phyloP scores from a whole-genome alignment of 2,113 vertebrate genomes.

The Scytalopus superciliaris region DNA sequence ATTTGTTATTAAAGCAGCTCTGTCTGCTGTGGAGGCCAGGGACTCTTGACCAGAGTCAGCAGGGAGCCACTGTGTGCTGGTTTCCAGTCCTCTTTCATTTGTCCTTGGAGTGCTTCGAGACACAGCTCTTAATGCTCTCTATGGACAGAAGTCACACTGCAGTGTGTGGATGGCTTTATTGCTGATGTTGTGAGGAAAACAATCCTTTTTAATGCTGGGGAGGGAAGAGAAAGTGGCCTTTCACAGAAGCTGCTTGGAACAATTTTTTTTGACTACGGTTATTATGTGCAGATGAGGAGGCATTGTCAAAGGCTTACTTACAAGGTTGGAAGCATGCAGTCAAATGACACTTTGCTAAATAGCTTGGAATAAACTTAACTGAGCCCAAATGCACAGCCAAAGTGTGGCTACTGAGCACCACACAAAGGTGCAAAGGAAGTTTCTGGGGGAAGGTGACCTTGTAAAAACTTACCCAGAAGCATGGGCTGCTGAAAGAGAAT shows the following conservation, averaged over 20 bases:
- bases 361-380: neutral
- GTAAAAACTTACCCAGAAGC: neutral
- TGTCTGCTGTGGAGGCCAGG: neutral
- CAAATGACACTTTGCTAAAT: neutral
- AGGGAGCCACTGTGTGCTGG: accelerated
- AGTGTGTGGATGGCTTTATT: neutral
- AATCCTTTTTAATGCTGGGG: neutral
- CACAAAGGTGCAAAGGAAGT: neutral
- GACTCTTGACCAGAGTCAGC: neutral
- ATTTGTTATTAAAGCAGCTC: neutral
- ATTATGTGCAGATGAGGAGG: neutral
- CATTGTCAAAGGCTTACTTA: neutral
- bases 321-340: neutral
- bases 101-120: neutral
- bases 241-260: neutral
- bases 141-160: neutral
- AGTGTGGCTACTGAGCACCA: neutral
- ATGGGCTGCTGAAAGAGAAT: neutral
- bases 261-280: neutral
- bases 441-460: neutral
- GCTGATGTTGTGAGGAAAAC: neutral
- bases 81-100: neutral
- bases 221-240: neutral
- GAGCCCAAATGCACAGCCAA: neutral
- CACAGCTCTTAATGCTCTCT: neutral